phyloP scores from a whole-genome alignment of 2,888 invertebrate genomes.

The Sipunculus nudus region DNA sequence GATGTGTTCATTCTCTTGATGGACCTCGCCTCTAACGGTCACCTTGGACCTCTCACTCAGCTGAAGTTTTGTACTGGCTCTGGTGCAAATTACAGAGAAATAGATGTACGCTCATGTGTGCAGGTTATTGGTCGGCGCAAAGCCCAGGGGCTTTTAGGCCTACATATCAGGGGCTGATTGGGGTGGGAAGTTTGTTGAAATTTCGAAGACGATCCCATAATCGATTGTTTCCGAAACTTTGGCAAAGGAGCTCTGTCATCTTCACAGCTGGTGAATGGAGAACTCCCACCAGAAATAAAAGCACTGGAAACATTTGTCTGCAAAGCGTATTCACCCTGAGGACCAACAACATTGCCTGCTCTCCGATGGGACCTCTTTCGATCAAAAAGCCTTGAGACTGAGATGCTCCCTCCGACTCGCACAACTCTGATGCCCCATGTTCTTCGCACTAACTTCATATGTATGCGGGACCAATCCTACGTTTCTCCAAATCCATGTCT shows the following conservation, averaged over 20 bases:
- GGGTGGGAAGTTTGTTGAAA: slow-evolving; percentile 23
- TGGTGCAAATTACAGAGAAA: slow-evolving; percentile 17
- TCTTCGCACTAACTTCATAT: neutral
- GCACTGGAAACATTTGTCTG: slow-evolving; percentile 1
- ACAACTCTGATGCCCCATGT: slow-evolving; percentile 8
- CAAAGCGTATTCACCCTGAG: no score
- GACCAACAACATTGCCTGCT: slow-evolving; percentile 4
- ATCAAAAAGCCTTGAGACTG: slow-evolving; percentile 16
- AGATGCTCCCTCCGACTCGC: slow-evolving; percentile 18
- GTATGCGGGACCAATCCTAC: slow-evolving; percentile 1
- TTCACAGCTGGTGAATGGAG: neutral
- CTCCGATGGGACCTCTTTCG: slow-evolving; percentile 15
- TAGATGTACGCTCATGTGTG: slow-evolving; percentile 12
- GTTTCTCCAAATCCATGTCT: neutral
- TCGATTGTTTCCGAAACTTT: slow-evolving; percentile 1
- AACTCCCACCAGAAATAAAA: slow-evolving; percentile 2
- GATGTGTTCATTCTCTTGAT: slow-evolving; percentile 17
- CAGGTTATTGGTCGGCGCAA: slow-evolving; percentile 13
- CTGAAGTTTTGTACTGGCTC: slow-evolving; percentile 17
- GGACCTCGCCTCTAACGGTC: slow-evolving; percentile 9
- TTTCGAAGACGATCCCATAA: slow-evolving; percentile 14
- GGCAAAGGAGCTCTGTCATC: neutral
- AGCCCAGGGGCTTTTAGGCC: slow-evolving; percentile 13
- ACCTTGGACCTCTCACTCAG: neutral
- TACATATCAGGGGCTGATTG: slow-evolving; percentile 22